Evolutionary conservation across 1,140 invertebrate species (phyloP), one percentile per base, ranked within the genome.

Genomic region (Drosophila guanche): DNA sequence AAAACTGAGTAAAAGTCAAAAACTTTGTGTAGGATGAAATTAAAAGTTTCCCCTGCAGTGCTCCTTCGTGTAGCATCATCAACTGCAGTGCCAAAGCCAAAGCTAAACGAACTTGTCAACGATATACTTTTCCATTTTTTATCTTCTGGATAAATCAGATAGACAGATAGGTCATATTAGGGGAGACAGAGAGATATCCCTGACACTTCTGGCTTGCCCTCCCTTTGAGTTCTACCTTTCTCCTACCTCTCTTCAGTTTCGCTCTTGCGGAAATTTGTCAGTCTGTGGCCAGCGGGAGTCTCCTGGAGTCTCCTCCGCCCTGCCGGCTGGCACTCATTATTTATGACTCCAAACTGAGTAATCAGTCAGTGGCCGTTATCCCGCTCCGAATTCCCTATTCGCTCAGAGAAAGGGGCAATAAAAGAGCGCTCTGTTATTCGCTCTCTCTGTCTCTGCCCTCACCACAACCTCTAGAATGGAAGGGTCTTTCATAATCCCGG

Each of bases 401-500:
- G 27, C 29, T 33, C 2, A 10, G 29, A 33, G 29, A 37, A 37
- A 52, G 16, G 50, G 23, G 5, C 48, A 51, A 33, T 29, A 25
- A 33, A 51, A 33, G 25, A 1, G 5, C 25, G 1, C 25, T 5
- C 29, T 33, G 8, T 33, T 8, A 10, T 7, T 29, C 27, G 1
- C 27, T 29, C 6, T 29, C 2, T 29, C 6, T 29, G 1, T 7
- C 27, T 8, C 7, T 33, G 0, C 29, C 25, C 25, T 6, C 25
- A 1, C 5, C 25, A 27, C 25, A 5, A 27, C 5, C 25, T 27
- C 56, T 72, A 48, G 58, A 72, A 53, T 50, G 16, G 16, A 52
- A 27, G 25, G 60, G 71, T 65, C 70, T 73, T 80, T 84, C 80
- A 86, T 84, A 84, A 84, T 84, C 80, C 80, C 62, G 68, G 33